Conservation (phyloP, 1,140 invertebrate species). For the Habropoda laboriosa region DNA sequence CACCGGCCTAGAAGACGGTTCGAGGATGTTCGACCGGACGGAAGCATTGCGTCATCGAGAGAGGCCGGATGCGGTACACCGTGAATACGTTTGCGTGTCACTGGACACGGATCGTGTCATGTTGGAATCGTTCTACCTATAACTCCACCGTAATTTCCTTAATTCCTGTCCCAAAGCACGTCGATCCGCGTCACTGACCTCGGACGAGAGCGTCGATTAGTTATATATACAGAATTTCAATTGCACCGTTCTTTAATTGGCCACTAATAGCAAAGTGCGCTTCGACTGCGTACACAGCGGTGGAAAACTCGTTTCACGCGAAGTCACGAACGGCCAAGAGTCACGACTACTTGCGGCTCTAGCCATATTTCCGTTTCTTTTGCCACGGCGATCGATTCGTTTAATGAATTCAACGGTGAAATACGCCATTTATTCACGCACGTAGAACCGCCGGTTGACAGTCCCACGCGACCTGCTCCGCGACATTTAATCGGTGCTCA, state of each 20-base stretch:
- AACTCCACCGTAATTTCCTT: neutral
- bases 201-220: slow-evolving; percentile 20
- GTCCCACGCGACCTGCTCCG: neutral
- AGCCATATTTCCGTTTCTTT: slow-evolving; percentile 30
- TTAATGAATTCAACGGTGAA: slow-evolving; percentile 39
- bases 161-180: neutral
- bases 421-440: slow-evolving; percentile 19
- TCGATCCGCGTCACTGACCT: slow-evolving; percentile 30
- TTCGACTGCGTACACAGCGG: neutral
- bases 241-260: slow-evolving; percentile 50
- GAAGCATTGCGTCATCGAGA: slow-evolving; percentile 45
- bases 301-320: slow-evolving; percentile 45
- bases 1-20: neutral
- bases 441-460: neutral
- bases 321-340: slow-evolving; percentile 19
- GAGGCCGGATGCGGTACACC: slow-evolving; percentile 37
- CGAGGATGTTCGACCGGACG: slow-evolving; percentile 23
- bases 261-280: slow-evolving; percentile 37
- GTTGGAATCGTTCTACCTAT: neutral
- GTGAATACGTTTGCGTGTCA: slow-evolving; percentile 47
- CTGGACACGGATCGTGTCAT: neutral
- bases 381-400: slow-evolving; percentile 39
- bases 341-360: slow-evolving; percentile 18
- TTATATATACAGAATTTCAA: slow-evolving; percentile 52
- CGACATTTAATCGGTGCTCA: too few relatives aligned